Percentiles rank a stretch among this genome's conserved stretches.
These are phyloP conservation scores for Euura lappo DNA, from an alignment of 1,140 invertebrate genomes.

Conservation along the genomic window DNA sequence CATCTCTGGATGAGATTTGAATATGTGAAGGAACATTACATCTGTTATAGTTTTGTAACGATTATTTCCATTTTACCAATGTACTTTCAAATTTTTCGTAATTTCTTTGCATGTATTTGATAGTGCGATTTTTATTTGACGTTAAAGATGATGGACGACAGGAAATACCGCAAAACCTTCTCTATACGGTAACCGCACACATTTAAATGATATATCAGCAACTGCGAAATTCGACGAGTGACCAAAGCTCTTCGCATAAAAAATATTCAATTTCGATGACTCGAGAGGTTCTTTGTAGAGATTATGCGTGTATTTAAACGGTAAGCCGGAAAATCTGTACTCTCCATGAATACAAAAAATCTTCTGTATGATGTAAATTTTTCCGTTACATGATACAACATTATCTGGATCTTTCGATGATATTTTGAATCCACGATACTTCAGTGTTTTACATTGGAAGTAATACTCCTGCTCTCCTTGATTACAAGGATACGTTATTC, in stretches of 20 bases:
- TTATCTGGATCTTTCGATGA: neutral
- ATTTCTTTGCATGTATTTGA: too few species aligned
- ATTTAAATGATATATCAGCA: neutral
- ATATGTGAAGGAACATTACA: too few species aligned
- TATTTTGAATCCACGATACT: neutral
- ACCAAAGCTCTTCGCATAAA: neutral
- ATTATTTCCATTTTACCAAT: too few species aligned
- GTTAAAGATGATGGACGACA: neutral
- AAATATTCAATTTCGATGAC: neutral
- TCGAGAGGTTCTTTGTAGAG: neutral
- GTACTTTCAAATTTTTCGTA: too few species aligned
- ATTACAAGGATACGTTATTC: neutral
- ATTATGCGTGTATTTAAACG: neutral
- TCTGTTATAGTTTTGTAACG: too few species aligned
- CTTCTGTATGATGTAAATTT: neutral
- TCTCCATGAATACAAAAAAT: neutral
- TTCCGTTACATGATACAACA: neutral
- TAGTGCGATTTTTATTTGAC: too few species aligned
- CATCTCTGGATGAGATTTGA: too few species aligned
- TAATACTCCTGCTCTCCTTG: neutral
- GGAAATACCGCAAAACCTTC: neutral
- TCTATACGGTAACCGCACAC: neutral
- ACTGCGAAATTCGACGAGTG: neutral
- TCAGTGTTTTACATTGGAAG: neutral
- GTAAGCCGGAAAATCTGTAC: neutral